Evolutionary conservation across 2,888 invertebrate genomes (phyloP), one percentile per base, ranked within the genome.

Genomic region (Agrotis clavis): DNA sequence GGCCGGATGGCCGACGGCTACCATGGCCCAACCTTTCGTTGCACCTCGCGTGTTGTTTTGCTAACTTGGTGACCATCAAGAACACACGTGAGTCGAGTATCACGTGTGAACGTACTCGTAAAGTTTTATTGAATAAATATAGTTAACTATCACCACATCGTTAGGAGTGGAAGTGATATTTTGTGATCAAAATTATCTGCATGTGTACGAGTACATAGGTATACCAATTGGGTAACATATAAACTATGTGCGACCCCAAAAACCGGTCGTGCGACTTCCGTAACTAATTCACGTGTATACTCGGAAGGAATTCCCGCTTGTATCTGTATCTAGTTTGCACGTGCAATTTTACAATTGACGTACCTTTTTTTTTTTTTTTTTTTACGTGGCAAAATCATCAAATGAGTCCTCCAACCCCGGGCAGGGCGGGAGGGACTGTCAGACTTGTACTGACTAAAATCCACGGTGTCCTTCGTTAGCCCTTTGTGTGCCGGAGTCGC

Each of bases 101-200:
- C 73, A 67, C 19, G 66, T 66, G 57, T 50, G 41, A 4, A 21
- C n/a, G 19, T 45, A n/a, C 25, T 25, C 25, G 18, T 74, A n/a
- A 2, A 21, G 66, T 50, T 50, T 41, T 18, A n/a, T 47, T 54
- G 16, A 48, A 74, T 19, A 14, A 74, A 48, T 9, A 13, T 18
- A 45, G 41, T n/a, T n/a, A 16, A 11, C 14, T 47, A 4, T 9
- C 11, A 57, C 11, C 21, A 16, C 35, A 47, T 21, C 16, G 5
- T 35, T 14, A 35, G 14, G 30, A 30, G 30, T n/a, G 0, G 3
- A 57, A n/a, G 30, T 4, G 30, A 25, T 1, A 7, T 56, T 56
- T 30, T 21, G 18, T 56, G 30, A 57, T n/a, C 30, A n/a, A n/a
- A 57, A 35, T 35, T n/a, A 35, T 3, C 13, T 35, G 30, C n/a